Conservation (phyloP, 37 sponge, comb jelly and placozoan species). For the Oscarella lobularis region DNA sequence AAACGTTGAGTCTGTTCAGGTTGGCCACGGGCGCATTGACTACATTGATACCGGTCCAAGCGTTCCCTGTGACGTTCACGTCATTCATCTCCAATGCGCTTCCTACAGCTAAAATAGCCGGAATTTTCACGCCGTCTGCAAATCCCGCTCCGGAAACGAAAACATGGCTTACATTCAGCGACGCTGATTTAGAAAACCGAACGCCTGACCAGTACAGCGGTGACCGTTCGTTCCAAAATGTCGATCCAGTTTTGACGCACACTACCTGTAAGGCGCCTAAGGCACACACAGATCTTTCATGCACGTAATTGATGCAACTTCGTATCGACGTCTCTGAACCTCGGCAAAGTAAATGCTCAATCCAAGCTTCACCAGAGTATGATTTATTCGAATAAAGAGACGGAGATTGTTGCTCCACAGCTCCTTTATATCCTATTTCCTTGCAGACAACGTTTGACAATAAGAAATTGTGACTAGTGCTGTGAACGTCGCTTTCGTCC, state of each 20-base stretch:
- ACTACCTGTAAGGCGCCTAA: background rate
- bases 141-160: background rate
- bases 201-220: background rate
- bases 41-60: background rate
- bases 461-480: background rate
- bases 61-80: background rate
- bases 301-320: background rate
- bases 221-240: background rate
- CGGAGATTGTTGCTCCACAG: too few species aligned
- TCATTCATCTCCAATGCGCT: background rate
- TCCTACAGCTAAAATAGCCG: background rate
- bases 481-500: background rate
- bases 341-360: background rate
- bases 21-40: background rate
- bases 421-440: background rate
- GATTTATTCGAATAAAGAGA: background rate
- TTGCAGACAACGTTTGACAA: background rate
- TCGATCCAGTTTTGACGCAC: background rate
- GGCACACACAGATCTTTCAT: background rate
- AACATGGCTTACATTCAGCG: background rate
- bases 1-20: background rate
- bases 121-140: background rate
- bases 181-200: background rate
- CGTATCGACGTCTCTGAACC: background rate
- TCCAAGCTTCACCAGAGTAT: background rate